These are phyloP conservation scores for Drosophila cognata DNA, from an alignment of 2,888 invertebrate genomes.

Conservation along the genomic window DNA sequence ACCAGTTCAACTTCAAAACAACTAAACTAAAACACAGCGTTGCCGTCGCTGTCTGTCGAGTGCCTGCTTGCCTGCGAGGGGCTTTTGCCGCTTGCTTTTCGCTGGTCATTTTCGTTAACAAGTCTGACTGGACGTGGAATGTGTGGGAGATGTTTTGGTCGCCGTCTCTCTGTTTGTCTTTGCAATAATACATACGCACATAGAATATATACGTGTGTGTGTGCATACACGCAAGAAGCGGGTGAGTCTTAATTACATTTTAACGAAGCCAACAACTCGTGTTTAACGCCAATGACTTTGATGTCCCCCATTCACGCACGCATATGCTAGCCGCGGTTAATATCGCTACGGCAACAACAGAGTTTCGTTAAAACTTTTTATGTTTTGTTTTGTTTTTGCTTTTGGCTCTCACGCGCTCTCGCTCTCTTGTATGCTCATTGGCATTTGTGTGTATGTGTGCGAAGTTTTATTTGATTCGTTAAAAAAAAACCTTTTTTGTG, in stretches of 20 bases:
- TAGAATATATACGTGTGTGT: conserved; percentile 3
- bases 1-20: conserved; percentile 82
- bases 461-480: conserved; percentile 47
- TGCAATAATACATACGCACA: conserved; percentile 14
- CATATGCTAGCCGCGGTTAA: conserved; percentile 55
- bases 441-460: conserved; percentile 9
- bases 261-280: conserved; percentile 59
- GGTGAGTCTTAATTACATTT: conserved; percentile 78
- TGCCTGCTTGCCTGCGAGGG: conserved; percentile 1
- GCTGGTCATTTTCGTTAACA: conserved; percentile 75
- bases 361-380: conserved; percentile 66
- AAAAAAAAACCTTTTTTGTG: conserved; percentile 27
- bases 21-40: conserved; percentile 57
- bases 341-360: conserved; percentile 64
- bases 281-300: conserved; percentile 40
- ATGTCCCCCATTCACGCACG: conserved; percentile 53
- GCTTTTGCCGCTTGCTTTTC: conserved; percentile 57
- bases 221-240: conserved; percentile 63
- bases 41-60: conserved; percentile 21
- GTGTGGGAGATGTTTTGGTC: conserved; percentile 27
- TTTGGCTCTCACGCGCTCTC: conserved; percentile 37
- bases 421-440: conserved; percentile 20
- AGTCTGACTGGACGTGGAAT: conserved; percentile 39
- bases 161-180: conserved; percentile 26
- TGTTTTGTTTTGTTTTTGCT: conserved; percentile 68